phyloP scores from a whole-genome alignment of 2,797 vertebrate genomes.

The Jordanella pulchra region DNA sequence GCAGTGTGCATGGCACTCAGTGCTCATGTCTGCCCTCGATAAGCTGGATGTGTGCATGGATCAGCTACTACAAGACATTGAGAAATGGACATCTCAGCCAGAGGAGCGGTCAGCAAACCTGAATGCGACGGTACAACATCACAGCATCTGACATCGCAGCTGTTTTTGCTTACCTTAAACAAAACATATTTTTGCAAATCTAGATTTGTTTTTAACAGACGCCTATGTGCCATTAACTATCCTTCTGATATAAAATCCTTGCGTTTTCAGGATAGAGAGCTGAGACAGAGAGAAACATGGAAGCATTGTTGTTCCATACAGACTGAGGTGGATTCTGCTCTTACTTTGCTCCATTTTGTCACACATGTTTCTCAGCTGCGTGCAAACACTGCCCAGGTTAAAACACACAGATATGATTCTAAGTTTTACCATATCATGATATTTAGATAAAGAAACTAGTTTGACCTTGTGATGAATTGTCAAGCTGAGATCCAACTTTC shows the following conservation, averaged over 20 bases:
- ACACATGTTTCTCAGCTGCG: constrained; percentile 76
- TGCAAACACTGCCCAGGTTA: constrained; percentile 82
- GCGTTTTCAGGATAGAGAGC: constrained; percentile 53
- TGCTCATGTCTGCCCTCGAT: constrained; percentile 76
- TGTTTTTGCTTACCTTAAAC: background rate
- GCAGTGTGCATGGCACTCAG: constrained; percentile 76
- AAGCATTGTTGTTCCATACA: constrained; percentile 73
- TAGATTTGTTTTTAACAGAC: background rate
- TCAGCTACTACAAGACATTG: constrained; percentile 76
- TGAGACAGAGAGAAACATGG: constrained; percentile 77
- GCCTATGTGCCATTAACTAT: background rate
- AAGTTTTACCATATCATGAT: background rate
- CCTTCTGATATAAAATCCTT: constrained; percentile 17
- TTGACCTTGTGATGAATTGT: constrained; percentile 3
- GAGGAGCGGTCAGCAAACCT: constrained; percentile 45
- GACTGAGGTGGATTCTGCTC: constrained; percentile 74
- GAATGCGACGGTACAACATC: constrained; percentile 45
- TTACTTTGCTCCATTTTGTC: constrained; percentile 74
- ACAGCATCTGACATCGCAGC: background rate
- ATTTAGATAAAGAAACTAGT: background rate
- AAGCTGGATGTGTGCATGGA: constrained; percentile 75
- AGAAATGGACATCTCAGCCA: constrained; percentile 61
- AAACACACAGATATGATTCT: constrained; percentile 1
- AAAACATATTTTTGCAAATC: background rate
- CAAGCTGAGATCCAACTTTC: background rate